Conservation (phyloP, 2,797 vertebrate genomes). For the Toxotes lorentzi region DNA sequence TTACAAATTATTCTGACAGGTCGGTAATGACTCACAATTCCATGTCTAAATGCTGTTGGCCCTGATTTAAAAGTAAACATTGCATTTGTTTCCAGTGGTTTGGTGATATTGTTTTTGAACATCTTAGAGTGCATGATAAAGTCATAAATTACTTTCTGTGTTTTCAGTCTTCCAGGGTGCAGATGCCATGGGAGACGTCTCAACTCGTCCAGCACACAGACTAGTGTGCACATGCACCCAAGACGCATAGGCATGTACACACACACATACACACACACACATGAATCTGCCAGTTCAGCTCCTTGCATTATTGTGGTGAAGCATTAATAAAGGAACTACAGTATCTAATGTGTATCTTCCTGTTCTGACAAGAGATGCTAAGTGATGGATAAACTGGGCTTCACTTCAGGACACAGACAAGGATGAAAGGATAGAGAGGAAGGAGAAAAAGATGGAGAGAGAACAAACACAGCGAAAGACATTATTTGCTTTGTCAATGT, state of each 20-base stretch:
- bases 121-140: conserved; percentile 80
- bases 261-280: conserved; percentile 15
- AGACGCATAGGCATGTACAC: conserved; percentile 7
- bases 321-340: conserved; percentile 30
- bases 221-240: conserved; percentile 32
- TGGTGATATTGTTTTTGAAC: conserved; percentile 83
- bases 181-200: conserved; percentile 84
- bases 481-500: conserved; percentile 16
- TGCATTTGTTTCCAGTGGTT: conserved; percentile 29
- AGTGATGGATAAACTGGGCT: conserved; percentile 29
- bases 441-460: not conserved
- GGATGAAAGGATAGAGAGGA: conserved; percentile 1
- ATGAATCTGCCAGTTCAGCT: conserved; percentile 24
- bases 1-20: not conserved
- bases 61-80: not conserved
- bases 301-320: conserved; percentile 3
- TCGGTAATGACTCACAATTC: not conserved
- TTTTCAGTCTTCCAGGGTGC: conserved; percentile 72
- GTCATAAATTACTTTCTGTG: conserved; percentile 73
- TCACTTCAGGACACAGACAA: conserved; percentile 20
- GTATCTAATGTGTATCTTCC: conserved; percentile 36
- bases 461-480: not conserved
- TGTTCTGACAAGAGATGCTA: conserved; percentile 43
- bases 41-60: not conserved
- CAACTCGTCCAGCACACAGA: conserved; percentile 82